Base-by-base conservation (phyloP, 2,113 vertebrate genomes). In the Phrynocephalus versicolor region DNA sequence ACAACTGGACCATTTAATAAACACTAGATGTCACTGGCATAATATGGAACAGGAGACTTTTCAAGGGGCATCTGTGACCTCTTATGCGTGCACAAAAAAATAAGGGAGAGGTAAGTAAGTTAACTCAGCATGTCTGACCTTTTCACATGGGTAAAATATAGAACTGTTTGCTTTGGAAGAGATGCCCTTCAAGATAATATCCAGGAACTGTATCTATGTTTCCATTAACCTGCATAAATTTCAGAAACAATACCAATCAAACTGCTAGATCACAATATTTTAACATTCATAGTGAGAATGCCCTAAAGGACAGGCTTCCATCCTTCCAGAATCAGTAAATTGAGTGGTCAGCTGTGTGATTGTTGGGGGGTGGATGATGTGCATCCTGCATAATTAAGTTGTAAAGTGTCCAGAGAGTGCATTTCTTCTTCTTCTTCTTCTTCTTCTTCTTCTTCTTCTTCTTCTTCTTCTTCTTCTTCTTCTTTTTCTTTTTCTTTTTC, bases 41-140 rank as follows among this genome's bases (percentile, higher is more conserved):
- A 79, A 30, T 58, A 58, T 39, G 8, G 60, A 84, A 84, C 77
- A 39, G 19, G 35, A 51, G 76, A 58, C 3, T 13, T 55, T 84
- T 89, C 85, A 93, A 84, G 65, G 15, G 75, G 7, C 64, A 25
- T 73, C 84, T 89, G 35, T 35, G 65, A 37, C 74, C 55, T 19
- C 45, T 35, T 35, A 81, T 19, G 75, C 6, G 75, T 13, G 74
- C 62, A 18, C 82, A 85, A 91, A 89, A 51, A 70, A 87, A 73
- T 30, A 57, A 3, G 6, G 51, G 41, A 65, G 10, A 9, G 86
- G 64, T 74, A 16, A 15, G 10, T 45, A 30, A 6, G 25, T n/a
- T 18, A 71, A 71, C 37, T 1, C 30, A 65, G 65, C 3, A 1
- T 57, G 14, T 55, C 23, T 60, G 30, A 51, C 45, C 1, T 27